A percentile compares a stretch with the other conserved stretches of the same genome.
These are phyloP conservation scores for Pimpla rufipes DNA, from an alignment of 2,888 invertebrate species.

Conservation along the genomic window DNA sequence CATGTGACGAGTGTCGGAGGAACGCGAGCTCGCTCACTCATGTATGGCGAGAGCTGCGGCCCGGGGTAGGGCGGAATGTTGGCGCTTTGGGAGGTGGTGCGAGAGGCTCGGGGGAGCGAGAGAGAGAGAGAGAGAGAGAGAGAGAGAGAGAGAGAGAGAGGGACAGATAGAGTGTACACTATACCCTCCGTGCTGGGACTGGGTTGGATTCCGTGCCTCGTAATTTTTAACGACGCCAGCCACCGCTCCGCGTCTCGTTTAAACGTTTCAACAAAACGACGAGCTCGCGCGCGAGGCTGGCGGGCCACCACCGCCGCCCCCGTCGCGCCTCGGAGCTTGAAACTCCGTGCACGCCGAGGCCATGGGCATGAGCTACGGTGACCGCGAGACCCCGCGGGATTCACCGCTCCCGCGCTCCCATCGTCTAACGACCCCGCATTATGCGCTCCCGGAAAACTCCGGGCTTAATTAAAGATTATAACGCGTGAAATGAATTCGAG, in stretches of 20 bases:
- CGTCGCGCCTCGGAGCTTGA: conserved; percentile 40
- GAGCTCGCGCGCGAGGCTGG: conserved; percentile 50
- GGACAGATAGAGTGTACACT: conserved; percentile 1
- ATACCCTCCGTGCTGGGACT: conserved; percentile 25
- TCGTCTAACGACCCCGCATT: conserved; percentile 80
- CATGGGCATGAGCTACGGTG: conserved; percentile 59
- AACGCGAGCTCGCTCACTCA: conserved; percentile 53
- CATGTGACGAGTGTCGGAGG: conserved; percentile 61
- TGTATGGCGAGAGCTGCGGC: conserved; percentile 39
- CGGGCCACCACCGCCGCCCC: not conserved
- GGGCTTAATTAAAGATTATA: conserved; percentile 82
- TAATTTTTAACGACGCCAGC: conserved; percentile 77
- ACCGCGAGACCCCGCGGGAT: conserved; percentile 69
- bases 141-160: conserved; percentile 36
- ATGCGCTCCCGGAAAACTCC: conserved; percentile 77
- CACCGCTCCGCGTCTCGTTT: conserved; percentile 70
- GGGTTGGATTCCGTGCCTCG: conserved; percentile 71
- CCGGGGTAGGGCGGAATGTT: conserved; percentile 43
- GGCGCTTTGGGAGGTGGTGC: conserved; percentile 50
- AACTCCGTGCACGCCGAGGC: conserved; percentile 51
- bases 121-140: conserved; percentile 30
- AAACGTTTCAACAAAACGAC: conserved; percentile 70
- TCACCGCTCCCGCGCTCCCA: conserved; percentile 63
- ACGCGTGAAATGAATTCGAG: conserved; percentile 81
- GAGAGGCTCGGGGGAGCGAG: conserved; percentile 25